phyloP scores from a whole-genome alignment of 2,797 vertebrate species.

The Mormyrus proboscirostris region DNA sequence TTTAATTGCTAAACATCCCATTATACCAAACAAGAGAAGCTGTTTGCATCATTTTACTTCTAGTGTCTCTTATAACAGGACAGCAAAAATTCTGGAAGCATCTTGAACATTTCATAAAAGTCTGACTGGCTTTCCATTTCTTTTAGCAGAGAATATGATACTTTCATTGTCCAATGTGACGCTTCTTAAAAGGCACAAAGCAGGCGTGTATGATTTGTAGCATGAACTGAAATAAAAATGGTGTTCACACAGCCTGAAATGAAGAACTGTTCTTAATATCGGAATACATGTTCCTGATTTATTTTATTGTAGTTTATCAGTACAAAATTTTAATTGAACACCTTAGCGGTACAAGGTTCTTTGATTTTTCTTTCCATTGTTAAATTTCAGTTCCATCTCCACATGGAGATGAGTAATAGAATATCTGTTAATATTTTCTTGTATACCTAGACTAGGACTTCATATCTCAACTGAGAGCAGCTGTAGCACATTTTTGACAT shows the following conservation, averaged over 20 bases:
- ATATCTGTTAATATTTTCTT: background rate
- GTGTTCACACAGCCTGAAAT: conserved; percentile 12
- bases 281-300: background rate
- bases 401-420: background rate
- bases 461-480: background rate
- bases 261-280: conserved; percentile 17
- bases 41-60: conserved; percentile 22
- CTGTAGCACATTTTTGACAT: background rate
- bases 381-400: background rate
- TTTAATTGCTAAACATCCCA: conserved; percentile 47
- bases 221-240: background rate
- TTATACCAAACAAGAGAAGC: conserved; percentile 34
- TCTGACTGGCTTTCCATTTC: background rate
- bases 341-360: background rate
- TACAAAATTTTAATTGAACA: background rate
- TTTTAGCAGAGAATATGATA: background rate
- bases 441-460: background rate
- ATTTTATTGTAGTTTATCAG: background rate
- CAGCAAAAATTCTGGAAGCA: conserved; percentile 24
- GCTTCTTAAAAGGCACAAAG: conserved; percentile 26
- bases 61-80: conserved; percentile 26
- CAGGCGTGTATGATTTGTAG: conserved; percentile 3
- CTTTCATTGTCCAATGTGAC: conserved; percentile 21
- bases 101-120: conserved; percentile 20
- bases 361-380: background rate